These are phyloP conservation scores for Keiferia lycopersicella DNA, from an alignment of 2,888 invertebrate species.

Conservation along the genomic window DNA sequence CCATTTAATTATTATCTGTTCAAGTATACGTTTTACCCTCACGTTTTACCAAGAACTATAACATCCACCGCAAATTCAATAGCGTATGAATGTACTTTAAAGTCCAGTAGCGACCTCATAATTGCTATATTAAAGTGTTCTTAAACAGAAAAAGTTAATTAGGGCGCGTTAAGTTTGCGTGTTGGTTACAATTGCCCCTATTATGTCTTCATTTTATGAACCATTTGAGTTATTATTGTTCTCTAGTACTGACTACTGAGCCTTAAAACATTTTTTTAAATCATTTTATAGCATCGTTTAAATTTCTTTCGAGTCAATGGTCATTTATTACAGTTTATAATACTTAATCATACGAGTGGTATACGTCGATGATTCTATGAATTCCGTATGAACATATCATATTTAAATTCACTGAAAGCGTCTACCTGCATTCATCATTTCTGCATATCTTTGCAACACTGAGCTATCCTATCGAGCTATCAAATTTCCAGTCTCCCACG, in stretches of 20 bases:
- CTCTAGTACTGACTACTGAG: constrained; percentile 6
- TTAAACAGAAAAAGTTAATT: constrained; percentile 50
- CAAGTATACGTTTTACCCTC: constrained; percentile 26
- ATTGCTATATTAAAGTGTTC: constrained; percentile 48
- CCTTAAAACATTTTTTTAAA: not conserved
- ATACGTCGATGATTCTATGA: not conserved
- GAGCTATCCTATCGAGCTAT: not conserved
- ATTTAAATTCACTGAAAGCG: no score
- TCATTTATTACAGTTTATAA: no score
- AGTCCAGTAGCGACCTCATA: constrained; percentile 51
- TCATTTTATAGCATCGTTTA: not conserved
- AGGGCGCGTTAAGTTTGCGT: constrained; percentile 51
- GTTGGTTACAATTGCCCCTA: constrained; percentile 54
- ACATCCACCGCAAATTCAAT: constrained; percentile 25
- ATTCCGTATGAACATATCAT: not conserved
- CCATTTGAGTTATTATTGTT: constrained; percentile 24
- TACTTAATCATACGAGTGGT: not conserved
- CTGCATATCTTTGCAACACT: not conserved
- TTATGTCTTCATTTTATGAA: constrained; percentile 62
- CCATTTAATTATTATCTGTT: not conserved
- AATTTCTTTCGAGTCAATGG: not conserved
- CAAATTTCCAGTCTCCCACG: constrained; percentile 18
- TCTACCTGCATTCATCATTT: no score
- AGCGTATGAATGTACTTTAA: constrained; percentile 13
- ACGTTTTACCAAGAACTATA: constrained; percentile 41